These are phyloP conservation scores for Pissodes strobi DNA, from an alignment of 1,140 invertebrate genomes.

Conservation along the genomic window DNA sequence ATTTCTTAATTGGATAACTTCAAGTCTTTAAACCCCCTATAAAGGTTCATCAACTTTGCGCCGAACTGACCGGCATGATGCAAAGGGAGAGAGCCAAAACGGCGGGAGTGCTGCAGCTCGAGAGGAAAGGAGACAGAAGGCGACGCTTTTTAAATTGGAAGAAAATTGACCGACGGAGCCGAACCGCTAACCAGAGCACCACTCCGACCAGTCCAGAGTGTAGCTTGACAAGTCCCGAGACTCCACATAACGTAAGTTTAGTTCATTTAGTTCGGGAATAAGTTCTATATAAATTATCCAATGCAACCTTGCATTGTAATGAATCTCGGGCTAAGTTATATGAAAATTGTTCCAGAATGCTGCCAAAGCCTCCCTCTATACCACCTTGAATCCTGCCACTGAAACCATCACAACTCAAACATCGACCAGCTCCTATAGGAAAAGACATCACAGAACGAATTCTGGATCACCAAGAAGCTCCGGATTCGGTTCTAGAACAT, in stretches of 20 bases:
- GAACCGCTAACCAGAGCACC: constrained; percentile 54
- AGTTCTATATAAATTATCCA: too few relatives aligned
- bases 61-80: constrained; percentile 83
- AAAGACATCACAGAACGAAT: constrained; percentile 56
- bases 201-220: constrained; percentile 60
- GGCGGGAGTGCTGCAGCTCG: constrained; percentile 22
- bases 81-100: constrained; percentile 69
- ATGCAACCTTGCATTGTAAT: too few relatives aligned
- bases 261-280: too few relatives aligned
- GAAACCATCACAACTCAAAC: constrained; percentile 60
- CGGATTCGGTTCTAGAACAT: constrained; percentile 56
- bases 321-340: too few relatives aligned
- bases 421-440: constrained; percentile 52
- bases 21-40: too few relatives aligned
- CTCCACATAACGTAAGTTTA: constrained; percentile 50
- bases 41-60: constrained; percentile 82
- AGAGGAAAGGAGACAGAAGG: constrained; percentile 59
- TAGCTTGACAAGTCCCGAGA: constrained; percentile 56
- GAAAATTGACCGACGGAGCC: constrained; percentile 53
- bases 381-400: constrained; percentile 63
- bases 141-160: constrained; percentile 66
- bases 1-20: too few relatives aligned
- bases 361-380: constrained; percentile 63
- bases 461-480: constrained; percentile 61
- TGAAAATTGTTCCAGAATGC: too few relatives aligned